Evolutionary conservation across 2,888 invertebrate species (phyloP).

Genomic region (Gastrophysa polygoni): DNA sequence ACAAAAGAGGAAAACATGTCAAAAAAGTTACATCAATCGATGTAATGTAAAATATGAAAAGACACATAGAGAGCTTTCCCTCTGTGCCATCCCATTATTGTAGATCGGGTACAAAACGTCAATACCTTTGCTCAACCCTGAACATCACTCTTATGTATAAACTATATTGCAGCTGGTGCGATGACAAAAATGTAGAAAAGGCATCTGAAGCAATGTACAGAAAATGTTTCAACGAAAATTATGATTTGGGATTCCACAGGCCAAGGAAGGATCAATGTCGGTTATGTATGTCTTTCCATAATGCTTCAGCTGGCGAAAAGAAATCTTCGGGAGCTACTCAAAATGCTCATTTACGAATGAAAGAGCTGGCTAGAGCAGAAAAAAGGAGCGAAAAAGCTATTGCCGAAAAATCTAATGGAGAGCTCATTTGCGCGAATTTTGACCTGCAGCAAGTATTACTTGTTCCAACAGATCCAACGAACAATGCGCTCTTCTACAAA

Average conservation of each 20-base stretch:
- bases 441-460: conserved; percentile 36
- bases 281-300: conserved; percentile 13
- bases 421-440: conserved; percentile 26
- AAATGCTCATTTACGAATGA: conserved; percentile 6
- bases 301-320: not conserved
- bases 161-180: no score
- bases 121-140: conserved; percentile 10
- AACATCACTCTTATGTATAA: conserved; percentile 18
- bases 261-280: conserved; percentile 23
- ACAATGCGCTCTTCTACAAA: conserved; percentile 38
- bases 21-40: conserved; percentile 11
- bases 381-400: conserved; percentile 17
- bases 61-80: conserved; percentile 25
- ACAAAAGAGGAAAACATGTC: no score
- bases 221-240: conserved; percentile 15
- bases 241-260: conserved; percentile 12
- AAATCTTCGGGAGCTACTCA: conserved; percentile 1
- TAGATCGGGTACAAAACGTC: conserved; percentile 7
- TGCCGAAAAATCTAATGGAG: conserved; percentile 8
- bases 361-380: conserved; percentile 8
- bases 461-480: conserved; percentile 27
- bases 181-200: conserved; percentile 6
- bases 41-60: conserved; percentile 8
- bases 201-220: conserved; percentile 3
- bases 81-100: conserved; percentile 22